These are phyloP conservation scores for Gari tellinella DNA, from an alignment of 2,888 invertebrate species.

Conservation along the genomic window DNA sequence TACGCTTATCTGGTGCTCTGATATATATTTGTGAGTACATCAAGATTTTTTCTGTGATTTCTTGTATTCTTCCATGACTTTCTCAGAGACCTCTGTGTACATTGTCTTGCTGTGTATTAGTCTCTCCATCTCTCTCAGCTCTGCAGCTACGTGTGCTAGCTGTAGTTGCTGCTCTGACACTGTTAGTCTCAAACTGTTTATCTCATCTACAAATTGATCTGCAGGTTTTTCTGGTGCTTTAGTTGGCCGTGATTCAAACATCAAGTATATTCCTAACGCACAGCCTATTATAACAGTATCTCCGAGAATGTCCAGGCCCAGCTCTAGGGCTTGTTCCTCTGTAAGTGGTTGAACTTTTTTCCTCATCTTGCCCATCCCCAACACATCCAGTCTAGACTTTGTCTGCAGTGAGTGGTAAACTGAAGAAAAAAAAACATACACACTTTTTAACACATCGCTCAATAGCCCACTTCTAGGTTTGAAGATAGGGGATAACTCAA, in stretches of 20 bases:
- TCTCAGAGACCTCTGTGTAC: constrained; percentile 28
- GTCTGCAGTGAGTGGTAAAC: constrained; percentile 43
- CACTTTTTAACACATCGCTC: too few species aligned
- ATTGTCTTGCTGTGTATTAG: constrained; percentile 20
- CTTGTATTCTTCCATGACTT: constrained; percentile 26
- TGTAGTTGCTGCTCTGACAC: constrained; percentile 33
- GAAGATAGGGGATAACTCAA: too few species aligned
- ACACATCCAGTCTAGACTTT: constrained; percentile 25
- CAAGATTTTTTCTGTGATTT: background rate
- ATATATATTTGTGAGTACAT: too few species aligned
- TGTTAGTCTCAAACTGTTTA: constrained; percentile 25
- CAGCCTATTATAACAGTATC: constrained; percentile 41
- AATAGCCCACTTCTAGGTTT: too few species aligned
- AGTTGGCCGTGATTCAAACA: constrained; percentile 22
- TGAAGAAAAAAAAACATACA: constrained; percentile 34
- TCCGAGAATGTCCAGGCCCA: constrained; percentile 47
- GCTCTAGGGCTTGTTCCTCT: constrained; percentile 51
- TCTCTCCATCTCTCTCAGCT: constrained; percentile 33
- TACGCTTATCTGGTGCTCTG: too few species aligned
- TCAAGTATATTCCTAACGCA: constrained; percentile 43
- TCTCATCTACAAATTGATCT: constrained; percentile 35
- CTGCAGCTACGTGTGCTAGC: constrained; percentile 29
- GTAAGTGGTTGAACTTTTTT: constrained; percentile 44
- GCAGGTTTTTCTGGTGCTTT: constrained; percentile 25
- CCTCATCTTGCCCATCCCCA: constrained; percentile 38